Conservation (phyloP, 1,140 invertebrate species). For the Araneus ventricosus region DNA sequence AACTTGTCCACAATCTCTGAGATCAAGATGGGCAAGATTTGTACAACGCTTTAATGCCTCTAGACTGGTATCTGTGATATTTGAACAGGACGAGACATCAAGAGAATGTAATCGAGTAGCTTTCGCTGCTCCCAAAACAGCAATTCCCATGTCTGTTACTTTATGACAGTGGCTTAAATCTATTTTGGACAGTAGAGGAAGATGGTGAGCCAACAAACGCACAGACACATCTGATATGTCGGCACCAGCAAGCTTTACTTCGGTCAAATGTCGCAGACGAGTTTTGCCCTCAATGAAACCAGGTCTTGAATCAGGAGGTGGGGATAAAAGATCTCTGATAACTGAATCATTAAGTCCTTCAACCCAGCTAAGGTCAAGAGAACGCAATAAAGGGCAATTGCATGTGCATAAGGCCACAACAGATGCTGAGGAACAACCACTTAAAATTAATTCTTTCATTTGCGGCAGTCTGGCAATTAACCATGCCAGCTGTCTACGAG, state of each 20-base stretch:
- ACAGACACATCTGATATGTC: constrained; percentile 93
- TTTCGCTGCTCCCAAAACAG: constrained; percentile 87
- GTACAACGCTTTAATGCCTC: constrained; percentile 85
- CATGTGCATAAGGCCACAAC: constrained; percentile 90
- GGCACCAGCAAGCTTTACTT: constrained; percentile 89
- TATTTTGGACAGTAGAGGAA: constrained; percentile 86
- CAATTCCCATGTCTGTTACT: constrained; percentile 93
- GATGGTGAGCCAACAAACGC: constrained; percentile 88
- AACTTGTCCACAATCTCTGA: constrained; percentile 77
- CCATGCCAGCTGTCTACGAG: constrained; percentile 92
- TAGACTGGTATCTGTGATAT: constrained; percentile 90
- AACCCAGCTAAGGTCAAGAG: constrained; percentile 89
- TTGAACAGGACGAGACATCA: constrained; percentile 89
- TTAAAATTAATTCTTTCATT: constrained; percentile 88
- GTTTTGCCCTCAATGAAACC: constrained; percentile 90
- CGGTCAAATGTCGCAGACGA: constrained; percentile 87
- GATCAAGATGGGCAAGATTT: constrained; percentile 76
- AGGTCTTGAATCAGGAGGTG: constrained; percentile 89
- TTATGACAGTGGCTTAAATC: constrained; percentile 91
- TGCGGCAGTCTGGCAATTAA: constrained; percentile 90
- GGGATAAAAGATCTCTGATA: constrained; percentile 87
- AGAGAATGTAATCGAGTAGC: constrained; percentile 84
- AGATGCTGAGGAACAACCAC: constrained; percentile 87
- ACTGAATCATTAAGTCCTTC: constrained; percentile 90
- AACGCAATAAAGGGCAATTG: constrained; percentile 87